These are phyloP conservation scores for Sinocyclocheilus grahami DNA, from an alignment of 2,113 vertebrate species.

Conservation along the genomic window DNA sequence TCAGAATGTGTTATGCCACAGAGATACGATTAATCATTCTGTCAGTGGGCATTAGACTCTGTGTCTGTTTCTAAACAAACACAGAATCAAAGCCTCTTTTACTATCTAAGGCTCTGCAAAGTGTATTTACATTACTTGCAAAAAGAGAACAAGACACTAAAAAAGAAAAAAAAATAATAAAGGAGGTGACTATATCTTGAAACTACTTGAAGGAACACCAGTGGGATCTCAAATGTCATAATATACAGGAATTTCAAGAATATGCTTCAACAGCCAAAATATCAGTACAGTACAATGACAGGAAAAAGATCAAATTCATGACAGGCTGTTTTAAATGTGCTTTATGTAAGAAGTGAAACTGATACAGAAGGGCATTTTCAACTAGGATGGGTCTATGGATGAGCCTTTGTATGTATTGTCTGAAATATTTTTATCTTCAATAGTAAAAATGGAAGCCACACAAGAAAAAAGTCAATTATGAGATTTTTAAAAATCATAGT, in stretches of 20 bases:
- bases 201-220: not conserved
- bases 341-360: not conserved
- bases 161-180: not conserved
- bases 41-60: constrained; percentile 21
- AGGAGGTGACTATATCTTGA: not conserved
- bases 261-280: not conserved
- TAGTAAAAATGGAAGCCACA: not conserved
- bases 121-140: not conserved
- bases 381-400: not conserved
- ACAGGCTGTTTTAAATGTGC: not conserved
- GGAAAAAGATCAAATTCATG: not conserved
- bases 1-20: constrained; percentile 11
- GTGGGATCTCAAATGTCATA: not conserved
- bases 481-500: not conserved
- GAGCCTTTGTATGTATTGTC: not conserved
- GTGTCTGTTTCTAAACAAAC: constrained; percentile 27
- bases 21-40: constrained; percentile 39
- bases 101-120: not conserved
- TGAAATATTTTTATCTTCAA: not conserved
- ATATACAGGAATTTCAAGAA: not conserved
- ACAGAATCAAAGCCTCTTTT: not conserved
- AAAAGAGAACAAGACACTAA: not conserved
- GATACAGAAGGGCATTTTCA: not conserved
- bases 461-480: not conserved
- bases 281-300: not conserved